These are phyloP conservation scores for Eretmochelys imbricata DNA, from an alignment of 2,113 vertebrate genomes.

Conservation along the genomic window DNA sequence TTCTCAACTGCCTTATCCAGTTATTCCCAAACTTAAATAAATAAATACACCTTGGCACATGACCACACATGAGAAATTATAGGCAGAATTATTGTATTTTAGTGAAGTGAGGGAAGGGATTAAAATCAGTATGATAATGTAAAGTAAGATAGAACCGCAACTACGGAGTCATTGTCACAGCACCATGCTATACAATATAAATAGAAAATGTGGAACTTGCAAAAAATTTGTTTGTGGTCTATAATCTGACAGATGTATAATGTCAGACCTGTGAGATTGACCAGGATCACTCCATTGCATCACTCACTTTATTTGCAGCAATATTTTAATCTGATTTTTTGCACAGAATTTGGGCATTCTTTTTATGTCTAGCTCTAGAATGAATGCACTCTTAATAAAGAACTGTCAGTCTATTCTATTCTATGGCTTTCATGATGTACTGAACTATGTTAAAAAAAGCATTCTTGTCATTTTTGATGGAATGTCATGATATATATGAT, in stretches of 20 bases:
- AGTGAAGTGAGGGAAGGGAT: neutral
- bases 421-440: fast-evolving
- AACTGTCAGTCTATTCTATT: neutral
- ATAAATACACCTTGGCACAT: neutral
- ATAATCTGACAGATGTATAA: too few relatives aligned
- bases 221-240: neutral
- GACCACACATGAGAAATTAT: neutral
- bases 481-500: neutral
- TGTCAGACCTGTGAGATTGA: fast-evolving
- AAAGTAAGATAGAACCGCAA: neutral
- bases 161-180: neutral
- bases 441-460: neutral
- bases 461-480: constrained; percentile 4
- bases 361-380: neutral
- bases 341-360: neutral
- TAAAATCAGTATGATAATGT: neutral
- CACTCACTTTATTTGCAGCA: neutral
- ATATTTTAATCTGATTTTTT: neutral
- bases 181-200: neutral
- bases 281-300: neutral
- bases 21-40: neutral
- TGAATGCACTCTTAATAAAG: neutral
- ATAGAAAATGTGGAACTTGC: neutral
- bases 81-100: neutral
- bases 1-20: neutral